Conservation (phyloP, 2,888 invertebrate genomes). For the Drosophila pegasa region DNA sequence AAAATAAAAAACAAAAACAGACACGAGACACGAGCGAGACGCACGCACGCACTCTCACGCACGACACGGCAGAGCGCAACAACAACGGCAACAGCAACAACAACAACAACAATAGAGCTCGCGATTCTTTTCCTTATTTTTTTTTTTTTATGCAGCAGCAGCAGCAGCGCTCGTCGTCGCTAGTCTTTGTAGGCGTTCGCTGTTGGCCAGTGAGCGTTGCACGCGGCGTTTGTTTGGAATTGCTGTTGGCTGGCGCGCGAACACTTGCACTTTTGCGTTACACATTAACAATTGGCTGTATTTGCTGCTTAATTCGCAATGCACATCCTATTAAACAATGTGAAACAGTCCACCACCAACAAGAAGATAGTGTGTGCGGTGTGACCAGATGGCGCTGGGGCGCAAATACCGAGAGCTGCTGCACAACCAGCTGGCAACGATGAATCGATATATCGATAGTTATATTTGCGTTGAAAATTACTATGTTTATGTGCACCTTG, state of each 20-base stretch:
- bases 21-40: conserved; percentile 48
- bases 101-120: conserved; percentile 51
- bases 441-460: conserved; percentile 39
- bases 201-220: conserved; percentile 14
- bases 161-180: conserved; percentile 44
- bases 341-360: conserved; percentile 60
- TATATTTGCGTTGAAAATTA: neutral
- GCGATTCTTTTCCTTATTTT: conserved; percentile 48
- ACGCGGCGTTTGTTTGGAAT: conserved; percentile 19
- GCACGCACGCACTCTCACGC: conserved; percentile 44
- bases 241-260: conserved; percentile 38
- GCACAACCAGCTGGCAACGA: conserved; percentile 28
- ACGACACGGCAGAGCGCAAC: conserved; percentile 33
- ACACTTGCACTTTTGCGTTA: conserved; percentile 56
- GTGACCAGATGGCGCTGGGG: conserved; percentile 38
- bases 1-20: conserved; percentile 51
- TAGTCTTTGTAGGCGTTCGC: conserved; percentile 28
- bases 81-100: conserved; percentile 34
- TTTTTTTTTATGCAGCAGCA: conserved; percentile 28
- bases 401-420: conserved; percentile 15
- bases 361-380: conserved; percentile 45
- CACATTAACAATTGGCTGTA: conserved; percentile 34
- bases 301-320: conserved; percentile 58
- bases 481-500: neutral
- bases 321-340: conserved; percentile 58